A percentile compares a stretch with the other conserved stretches of the same genome.
These are phyloP conservation scores for Dicerorhinus sumatrensis DNA, from an alignment of 2,113 vertebrate genomes.

Conservation along the genomic window DNA sequence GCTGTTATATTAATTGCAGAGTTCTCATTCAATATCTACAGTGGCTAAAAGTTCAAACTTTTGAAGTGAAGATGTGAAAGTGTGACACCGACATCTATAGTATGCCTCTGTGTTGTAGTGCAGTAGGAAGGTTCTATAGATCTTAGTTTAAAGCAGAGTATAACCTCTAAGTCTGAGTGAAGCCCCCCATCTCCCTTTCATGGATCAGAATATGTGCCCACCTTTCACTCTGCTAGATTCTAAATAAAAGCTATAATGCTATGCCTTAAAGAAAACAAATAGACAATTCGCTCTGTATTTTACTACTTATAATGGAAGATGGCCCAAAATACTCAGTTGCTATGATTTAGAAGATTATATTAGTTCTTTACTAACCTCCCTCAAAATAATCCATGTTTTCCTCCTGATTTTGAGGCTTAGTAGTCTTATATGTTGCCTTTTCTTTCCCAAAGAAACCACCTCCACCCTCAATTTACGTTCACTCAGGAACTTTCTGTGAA, in stretches of 20 bases:
- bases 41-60: constrained; percentile 1
- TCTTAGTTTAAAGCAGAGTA: background rate
- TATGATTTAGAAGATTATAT: constrained; percentile 20
- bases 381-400: background rate
- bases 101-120: background rate
- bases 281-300: background rate
- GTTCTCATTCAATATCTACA: background rate
- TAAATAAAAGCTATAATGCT: constrained; percentile 46
- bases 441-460: background rate
- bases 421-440: background rate
- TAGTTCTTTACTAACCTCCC: background rate
- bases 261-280: background rate
- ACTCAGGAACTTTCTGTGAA: constrained; percentile 44
- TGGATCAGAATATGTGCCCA: background rate
- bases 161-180: background rate
- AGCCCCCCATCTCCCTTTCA: background rate
- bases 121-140: background rate
- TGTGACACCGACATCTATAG: background rate
- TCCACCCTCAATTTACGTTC: background rate
- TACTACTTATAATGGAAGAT: constrained; percentile 35
- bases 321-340: background rate
- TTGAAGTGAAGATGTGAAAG: background rate
- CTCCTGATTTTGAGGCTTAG: constrained; percentile 39
- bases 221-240: background rate
- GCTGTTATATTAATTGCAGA: background rate